Evolutionary conservation across 1,140 invertebrate genomes (phyloP).

Genomic region (Riptortus pedestris): DNA sequence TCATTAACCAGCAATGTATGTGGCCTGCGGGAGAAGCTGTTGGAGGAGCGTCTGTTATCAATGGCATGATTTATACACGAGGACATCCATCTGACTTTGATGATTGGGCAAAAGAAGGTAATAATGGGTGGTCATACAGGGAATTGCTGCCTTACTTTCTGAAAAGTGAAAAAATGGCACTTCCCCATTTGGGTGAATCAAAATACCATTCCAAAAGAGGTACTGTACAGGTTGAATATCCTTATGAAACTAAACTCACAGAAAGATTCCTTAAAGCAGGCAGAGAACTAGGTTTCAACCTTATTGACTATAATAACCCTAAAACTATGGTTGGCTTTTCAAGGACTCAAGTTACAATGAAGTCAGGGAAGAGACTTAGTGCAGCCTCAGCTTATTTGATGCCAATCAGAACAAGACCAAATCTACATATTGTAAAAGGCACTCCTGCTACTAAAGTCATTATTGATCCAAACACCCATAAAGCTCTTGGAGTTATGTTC

Average conservation of each 20-base stretch:
- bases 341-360: neutral
- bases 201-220: neutral
- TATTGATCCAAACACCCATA: constrained; percentile 48
- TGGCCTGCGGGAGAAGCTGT: constrained; percentile 56
- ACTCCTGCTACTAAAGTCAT: constrained; percentile 59
- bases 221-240: constrained; percentile 46
- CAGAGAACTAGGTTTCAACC: neutral
- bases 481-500: constrained; percentile 49
- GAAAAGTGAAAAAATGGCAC: neutral
- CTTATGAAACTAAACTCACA: constrained; percentile 41
- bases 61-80: constrained; percentile 69
- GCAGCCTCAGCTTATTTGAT: constrained; percentile 46
- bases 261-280: constrained; percentile 32
- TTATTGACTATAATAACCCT: neutral
- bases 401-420: constrained; percentile 42
- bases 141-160: constrained; percentile 46
- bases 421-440: constrained; percentile 57
- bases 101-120: constrained; percentile 47
- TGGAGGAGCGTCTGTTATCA: constrained; percentile 66
- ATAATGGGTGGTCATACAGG: constrained; percentile 49
- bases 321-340: neutral
- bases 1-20: constrained; percentile 40
- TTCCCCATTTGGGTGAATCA: neutral
- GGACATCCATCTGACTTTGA: constrained; percentile 56
- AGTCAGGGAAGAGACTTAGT: constrained; percentile 30